Percentiles rank a stretch among this genome's conserved stretches.
Conservation (phyloP, 2,888 invertebrate species). For the Arrhopalites spinosus region DNA sequence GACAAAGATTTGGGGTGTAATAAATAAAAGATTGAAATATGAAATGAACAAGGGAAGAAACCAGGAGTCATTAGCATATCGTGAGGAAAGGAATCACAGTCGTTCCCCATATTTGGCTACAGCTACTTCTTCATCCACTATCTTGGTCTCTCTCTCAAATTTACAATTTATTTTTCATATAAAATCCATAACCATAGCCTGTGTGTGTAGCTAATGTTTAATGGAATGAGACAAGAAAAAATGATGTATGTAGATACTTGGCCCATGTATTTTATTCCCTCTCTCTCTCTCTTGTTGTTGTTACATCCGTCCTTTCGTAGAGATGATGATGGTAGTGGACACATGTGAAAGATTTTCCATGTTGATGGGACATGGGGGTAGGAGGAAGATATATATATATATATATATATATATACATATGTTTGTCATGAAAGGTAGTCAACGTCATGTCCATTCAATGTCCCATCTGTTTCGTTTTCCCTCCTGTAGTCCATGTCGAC, state of each 20-base stretch:
- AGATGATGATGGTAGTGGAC: background rate
- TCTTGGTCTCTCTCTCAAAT: background rate
- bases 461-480: conserved; percentile 13
- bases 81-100: background rate
- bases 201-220: background rate
- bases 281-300: background rate
- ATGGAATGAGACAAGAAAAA: background rate
- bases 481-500: background rate
- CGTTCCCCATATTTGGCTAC: conserved; percentile 8
- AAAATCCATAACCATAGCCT: too few species aligned
- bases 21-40: background rate
- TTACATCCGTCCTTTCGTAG: background rate
- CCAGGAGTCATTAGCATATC: background rate
- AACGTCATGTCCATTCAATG: background rate
- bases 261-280: too few species aligned
- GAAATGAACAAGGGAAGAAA: background rate
- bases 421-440: background rate
- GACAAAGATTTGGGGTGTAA: background rate
- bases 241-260: background rate
- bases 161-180: background rate
- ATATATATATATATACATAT: too few species aligned
- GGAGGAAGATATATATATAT: too few species aligned
- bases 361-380: too few species aligned
- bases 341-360: background rate
- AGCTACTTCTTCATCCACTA: conserved; percentile 5